Evolutionary conservation across 2,888 invertebrate genomes (phyloP).

Genomic region (Eupeodes latifasciatus): DNA sequence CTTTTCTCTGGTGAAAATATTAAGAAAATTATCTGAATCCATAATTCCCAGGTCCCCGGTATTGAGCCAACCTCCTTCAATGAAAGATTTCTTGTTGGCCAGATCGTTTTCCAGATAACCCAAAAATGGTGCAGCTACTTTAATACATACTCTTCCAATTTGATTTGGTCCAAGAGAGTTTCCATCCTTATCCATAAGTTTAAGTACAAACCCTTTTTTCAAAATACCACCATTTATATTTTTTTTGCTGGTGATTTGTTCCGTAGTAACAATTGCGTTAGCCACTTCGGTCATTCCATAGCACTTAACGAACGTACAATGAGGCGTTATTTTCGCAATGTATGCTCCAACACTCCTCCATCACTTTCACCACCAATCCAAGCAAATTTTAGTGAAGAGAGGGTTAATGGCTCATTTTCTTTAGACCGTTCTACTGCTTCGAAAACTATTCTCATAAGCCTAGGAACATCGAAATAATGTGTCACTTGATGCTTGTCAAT

Average conservation of each 20-base stretch:
- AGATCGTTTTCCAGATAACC: slow-evolving; percentile 5
- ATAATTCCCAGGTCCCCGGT: slow-evolving; percentile 4
- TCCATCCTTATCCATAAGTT: neutral
- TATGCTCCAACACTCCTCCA: neutral
- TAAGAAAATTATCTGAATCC: neutral
- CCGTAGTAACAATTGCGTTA: neutral
- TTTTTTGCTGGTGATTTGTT: neutral
- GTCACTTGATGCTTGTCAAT: slow-evolving; percentile 52
- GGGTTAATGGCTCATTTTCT: neutral
- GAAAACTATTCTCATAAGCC: slow-evolving; percentile 42
- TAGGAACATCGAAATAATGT: slow-evolving; percentile 64
- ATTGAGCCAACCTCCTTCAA: slow-evolving; percentile 9
- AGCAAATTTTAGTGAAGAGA: neutral
- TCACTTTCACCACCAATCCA: slow-evolving; percentile 2
- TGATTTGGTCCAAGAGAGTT: neutral
- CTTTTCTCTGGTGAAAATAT: slow-evolving; percentile 6
- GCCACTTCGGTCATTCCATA: slow-evolving; percentile 19
- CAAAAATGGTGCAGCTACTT: neutral
- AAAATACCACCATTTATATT: slow-evolving; percentile 8
- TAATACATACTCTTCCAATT: neutral
- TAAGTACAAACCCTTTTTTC: neutral
- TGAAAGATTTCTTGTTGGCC: slow-evolving; percentile 5
- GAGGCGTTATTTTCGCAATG: neutral
- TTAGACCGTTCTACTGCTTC: neutral
- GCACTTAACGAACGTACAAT: neutral